Percentiles rank a stretch among this genome's conserved stretches.
Evolutionary conservation across 2,113 vertebrate genomes (phyloP).

Genomic region (Poecilia latipinna): DNA sequence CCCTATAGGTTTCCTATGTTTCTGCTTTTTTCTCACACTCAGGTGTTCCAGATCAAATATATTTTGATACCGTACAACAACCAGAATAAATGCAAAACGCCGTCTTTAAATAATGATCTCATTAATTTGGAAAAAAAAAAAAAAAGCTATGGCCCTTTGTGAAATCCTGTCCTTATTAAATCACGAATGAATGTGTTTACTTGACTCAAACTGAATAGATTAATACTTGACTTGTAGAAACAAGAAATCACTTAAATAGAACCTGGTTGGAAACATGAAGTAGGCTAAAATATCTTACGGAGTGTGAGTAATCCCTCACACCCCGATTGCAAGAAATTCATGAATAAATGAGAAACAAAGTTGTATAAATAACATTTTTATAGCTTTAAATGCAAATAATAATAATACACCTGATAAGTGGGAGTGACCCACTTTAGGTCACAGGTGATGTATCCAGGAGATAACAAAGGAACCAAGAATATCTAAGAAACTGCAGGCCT

Average conservation of each 20-base stretch:
- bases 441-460: too few relatives aligned
- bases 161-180: background rate
- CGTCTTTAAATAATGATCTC: background rate
- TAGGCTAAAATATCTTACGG: background rate
- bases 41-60: background rate
- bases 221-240: too few relatives aligned
- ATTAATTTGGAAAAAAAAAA: background rate
- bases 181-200: too few relatives aligned
- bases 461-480: too few relatives aligned
- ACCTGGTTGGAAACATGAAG: background rate
- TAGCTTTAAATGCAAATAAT: too few relatives aligned
- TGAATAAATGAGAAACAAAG: background rate
- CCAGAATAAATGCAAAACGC: background rate
- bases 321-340: background rate
- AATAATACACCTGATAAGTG: too few relatives aligned
- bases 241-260: too few relatives aligned
- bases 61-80: background rate
- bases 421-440: too few relatives aligned
- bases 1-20: background rate
- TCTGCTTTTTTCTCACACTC: background rate
- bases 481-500: too few relatives aligned
- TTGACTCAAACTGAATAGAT: too few relatives aligned
- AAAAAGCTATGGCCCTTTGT: background rate
- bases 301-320: background rate
- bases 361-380: too few relatives aligned